Evolutionary conservation across 2,797 vertebrate species (phyloP), one percentile per base, ranked within the genome.

Genomic region (Lagodon rhomboides): DNA sequence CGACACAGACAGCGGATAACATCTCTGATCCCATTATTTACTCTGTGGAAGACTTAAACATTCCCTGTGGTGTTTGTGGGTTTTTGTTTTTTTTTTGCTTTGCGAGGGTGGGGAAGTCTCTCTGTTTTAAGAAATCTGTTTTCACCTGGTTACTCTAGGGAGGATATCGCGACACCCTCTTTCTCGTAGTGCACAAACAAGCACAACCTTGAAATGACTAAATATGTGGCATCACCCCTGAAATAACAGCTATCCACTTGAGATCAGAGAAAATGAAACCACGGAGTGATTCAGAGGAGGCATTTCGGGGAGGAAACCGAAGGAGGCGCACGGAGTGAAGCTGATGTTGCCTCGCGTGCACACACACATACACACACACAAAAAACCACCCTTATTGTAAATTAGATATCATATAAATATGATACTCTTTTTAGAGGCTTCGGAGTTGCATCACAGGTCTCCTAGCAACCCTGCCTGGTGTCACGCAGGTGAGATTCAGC

Each of bases 21-120:
- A 90, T 92, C 85, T 85, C 83, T 83, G 78, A 90, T 89, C 85
- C 83, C 73, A 77, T 89, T 87, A 91, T 91, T 89, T 86, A 86
- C 85, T 85, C 72, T 63, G 73, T 64, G 76, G 77, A 79, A 69
- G 76, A 85, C 71, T 73, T 68, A 64, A 61, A 84, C 65, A 43
- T 74, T 73, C 74, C 77, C 74, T 68, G 34, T 62, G 64, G 18
- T 49, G 46, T 38, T 38, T 38, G 38, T 38, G 0, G 1, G 41
- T 79, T 34, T 8, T 23, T 12, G 51, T 18, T 68, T n/a, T 61
- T 41, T 25, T 38, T 63, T 38, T 83, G n/a, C n/a, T 61, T 51
- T 61, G 27, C 6, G 1, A 38, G 34, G 13, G 1, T 25, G 41
- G 5, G 38, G 41, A 4, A 27, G 20, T 23, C 58, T 17, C 5